Conservation (phyloP, 2,888 invertebrate genomes). For the Lochmaea crataegi region DNA sequence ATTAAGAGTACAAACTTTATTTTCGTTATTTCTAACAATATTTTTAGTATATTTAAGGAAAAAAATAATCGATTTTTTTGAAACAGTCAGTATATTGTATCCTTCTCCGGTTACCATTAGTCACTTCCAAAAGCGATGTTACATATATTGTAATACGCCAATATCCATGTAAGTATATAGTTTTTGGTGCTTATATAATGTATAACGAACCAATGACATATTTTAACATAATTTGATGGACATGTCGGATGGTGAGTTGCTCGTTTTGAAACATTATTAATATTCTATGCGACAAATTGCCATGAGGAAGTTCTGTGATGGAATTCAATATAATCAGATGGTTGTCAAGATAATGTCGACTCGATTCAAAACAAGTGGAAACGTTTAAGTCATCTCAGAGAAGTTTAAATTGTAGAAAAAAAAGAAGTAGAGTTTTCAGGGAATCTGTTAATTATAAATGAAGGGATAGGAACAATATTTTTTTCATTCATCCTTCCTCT, state of each 20-base stretch:
- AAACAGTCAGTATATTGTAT: too few species aligned
- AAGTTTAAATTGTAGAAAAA: too few species aligned
- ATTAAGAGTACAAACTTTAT: too few species aligned
- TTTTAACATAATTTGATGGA: constrained; percentile 24
- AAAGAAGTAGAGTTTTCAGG: too few species aligned
- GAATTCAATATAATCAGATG: constrained; percentile 12
- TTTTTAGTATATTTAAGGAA: too few species aligned
- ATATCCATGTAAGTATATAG: constrained; percentile 1
- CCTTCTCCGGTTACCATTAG: background rate
- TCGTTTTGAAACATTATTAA: background rate
- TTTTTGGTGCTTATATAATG: constrained; percentile 7
- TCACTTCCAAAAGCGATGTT: background rate
- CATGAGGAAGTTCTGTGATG: constrained; percentile 4
- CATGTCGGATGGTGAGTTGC: background rate
- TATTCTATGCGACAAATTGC: constrained; percentile 18
- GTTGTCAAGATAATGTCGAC: constrained; percentile 15
- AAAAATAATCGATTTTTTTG: too few species aligned
- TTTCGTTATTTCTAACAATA: too few species aligned
- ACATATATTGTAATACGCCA: background rate
- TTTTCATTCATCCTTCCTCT: too few species aligned
- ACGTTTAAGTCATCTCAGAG: too few species aligned
- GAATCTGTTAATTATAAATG: too few species aligned
- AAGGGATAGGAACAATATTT: too few species aligned
- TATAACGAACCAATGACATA: constrained; percentile 8
- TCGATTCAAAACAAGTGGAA: constrained; percentile 8